Base-by-base conservation (phyloP, 2,888 invertebrate species). In the Antheraea assamensis region DNA sequence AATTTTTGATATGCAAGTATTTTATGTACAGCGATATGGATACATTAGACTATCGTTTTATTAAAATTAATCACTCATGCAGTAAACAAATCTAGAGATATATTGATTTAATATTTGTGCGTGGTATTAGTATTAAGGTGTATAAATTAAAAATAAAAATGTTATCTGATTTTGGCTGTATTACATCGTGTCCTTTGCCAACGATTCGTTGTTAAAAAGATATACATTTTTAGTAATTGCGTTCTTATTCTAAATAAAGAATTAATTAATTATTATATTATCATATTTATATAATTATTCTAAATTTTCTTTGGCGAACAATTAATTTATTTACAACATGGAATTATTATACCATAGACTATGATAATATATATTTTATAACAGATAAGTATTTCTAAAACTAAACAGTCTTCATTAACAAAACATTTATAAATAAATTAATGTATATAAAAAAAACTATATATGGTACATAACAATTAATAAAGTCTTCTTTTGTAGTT, bases 231-330 rank as follows among this genome's bases (percentile, higher is more conserved):
- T 35, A 13, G 17, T 2, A 35, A 35, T 35, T 35, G 8, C 35
- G 21, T 8, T 68, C n/a, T n/a, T 68, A 68, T 68, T n/a, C 24
- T 68, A 35, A 68, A 21, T 68, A 68, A 21, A 21, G 68, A 35
- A n/a, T 35, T 77, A 80, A 75, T 71, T 58, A 79, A 70, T n/a
- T n/a, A n/a, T n/a, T 74, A 82, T 80, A 83, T 27, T 42, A 81
- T 83, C 82, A 80, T 82, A 85, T 87, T 87, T 87, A 87, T 87
- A 88, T 78, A 80, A 86, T 81, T 87, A 88, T 80, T 84, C 84
- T 89, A 88, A 79, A 77, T 80, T 82, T 82, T 78, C 91, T 92
- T 92, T 92, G 92, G 92, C 91, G 86, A 90, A 91, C 87, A 85
- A 80, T 80, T 75, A 80, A 76, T 78, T 81, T 92, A 91, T 91